These are phyloP conservation scores for Drosophila micromelanica DNA, from an alignment of 1,140 invertebrate species.

Conservation along the genomic window DNA sequence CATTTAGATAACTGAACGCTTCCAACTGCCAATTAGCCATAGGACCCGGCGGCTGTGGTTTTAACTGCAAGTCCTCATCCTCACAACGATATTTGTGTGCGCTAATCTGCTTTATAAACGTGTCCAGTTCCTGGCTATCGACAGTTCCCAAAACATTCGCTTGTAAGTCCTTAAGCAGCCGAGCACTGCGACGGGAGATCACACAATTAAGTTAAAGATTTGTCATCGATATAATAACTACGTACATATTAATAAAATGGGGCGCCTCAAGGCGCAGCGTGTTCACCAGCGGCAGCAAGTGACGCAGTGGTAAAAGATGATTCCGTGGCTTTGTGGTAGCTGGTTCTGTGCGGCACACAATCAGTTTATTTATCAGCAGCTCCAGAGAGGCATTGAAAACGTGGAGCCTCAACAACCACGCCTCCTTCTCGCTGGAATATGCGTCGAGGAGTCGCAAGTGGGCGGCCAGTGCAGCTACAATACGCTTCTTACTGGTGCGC, in stretches of 20 bases:
- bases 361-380: conserved; percentile 40
- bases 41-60: conserved; percentile 40
- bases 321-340: conserved; percentile 5
- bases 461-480: not conserved
- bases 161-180: conserved; percentile 19
- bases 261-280: conserved; percentile 31
- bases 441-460: conserved; percentile 33
- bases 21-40: conserved; percentile 40
- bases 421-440: conserved; percentile 31
- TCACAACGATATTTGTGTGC: conserved; percentile 43
- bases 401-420: conserved; percentile 40
- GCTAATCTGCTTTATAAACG: conserved; percentile 49
- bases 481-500: not conserved
- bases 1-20: not conserved
- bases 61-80: conserved; percentile 36
- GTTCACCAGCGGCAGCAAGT: conserved; percentile 29
- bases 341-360: not conserved
- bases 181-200: conserved; percentile 20
- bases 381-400: conserved; percentile 38
- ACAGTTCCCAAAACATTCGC: not conserved
- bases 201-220: not conserved
- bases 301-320: conserved; percentile 29
- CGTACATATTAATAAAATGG: conserved; percentile 50
- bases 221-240: not conserved
- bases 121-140: conserved; percentile 38